Evolutionary conservation across 2,797 vertebrate genomes (phyloP), one percentile per base, ranked within the genome.

Genomic region (Acropternis orthonyx): DNA sequence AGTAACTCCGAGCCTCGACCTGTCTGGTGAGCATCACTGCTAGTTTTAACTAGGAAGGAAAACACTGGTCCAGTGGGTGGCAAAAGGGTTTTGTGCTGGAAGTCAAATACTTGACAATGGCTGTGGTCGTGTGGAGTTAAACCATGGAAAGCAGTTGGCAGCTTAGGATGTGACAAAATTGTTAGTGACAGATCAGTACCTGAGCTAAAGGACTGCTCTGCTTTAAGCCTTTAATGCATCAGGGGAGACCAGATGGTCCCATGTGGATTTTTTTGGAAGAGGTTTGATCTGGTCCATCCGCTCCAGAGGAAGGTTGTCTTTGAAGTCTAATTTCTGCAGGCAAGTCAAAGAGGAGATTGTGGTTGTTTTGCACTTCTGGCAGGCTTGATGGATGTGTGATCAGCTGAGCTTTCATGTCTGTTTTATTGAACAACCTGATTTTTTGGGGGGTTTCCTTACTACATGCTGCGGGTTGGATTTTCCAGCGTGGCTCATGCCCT

Each of bases 21-120:
- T 85, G 90, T 89, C 94, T 90, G 91, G 69, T 92, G 85, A 96
- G 72, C 91, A 88, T 95, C 87, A 80, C 44, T 90, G 63, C 85
- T 69, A 44, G 80, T 89, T 95, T 93, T 93, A 80, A 56, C 58
- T 67, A 54, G 82, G 89, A 95, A 91, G 41, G 37, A 93, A 95
- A 92, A 92, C 80, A 90, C 49, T 0, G 3, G 14, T 83, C 24
- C 6, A 0, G 62, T 5, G 52, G 88, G 85, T 74, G 79, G 90
- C 72, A 39, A 24, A 46, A 80, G 24, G 6, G 44, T 75, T 94
- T 90, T 81, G 52, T 5, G 9, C 66, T 92, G 56, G 9, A 87
- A 88, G 54, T 88, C 37, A 79, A 85, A 62, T 88, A 81, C 67
- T 94, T 89, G 69, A 85, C 28, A 26, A 18, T 18, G 11, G 52